These are phyloP conservation scores for Oenanthe melanoleuca DNA, from an alignment of 2,113 vertebrate species.

Conservation along the genomic window DNA sequence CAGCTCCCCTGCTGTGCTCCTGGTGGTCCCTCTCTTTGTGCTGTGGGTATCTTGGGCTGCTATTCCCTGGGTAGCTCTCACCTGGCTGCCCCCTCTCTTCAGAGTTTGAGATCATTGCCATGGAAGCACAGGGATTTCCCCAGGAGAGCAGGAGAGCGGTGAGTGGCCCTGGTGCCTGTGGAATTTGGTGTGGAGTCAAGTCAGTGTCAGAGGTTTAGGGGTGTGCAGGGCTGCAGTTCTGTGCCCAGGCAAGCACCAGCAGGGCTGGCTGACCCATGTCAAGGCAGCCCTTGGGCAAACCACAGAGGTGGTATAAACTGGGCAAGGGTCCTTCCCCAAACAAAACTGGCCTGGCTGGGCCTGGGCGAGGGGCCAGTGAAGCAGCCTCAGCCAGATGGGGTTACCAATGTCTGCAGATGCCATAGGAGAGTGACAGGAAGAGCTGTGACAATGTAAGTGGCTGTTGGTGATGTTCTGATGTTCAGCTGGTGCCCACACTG, in stretches of 20 bases:
- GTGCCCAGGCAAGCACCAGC: not conserved
- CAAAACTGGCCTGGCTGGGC: not conserved
- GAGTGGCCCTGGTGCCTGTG: slow-evolving; percentile 27
- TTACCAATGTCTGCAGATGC: not conserved
- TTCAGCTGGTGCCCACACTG: not conserved
- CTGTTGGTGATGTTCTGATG: not conserved
- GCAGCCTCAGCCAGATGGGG: not conserved
- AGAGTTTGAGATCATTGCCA: slow-evolving; percentile 86
- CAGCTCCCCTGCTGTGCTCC: not conserved
- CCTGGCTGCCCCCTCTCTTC: slow-evolving; percentile 65
- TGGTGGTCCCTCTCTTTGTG: accelerated
- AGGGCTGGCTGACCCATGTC: not conserved
- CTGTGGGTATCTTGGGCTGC: not conserved
- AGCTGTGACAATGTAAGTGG: not conserved
- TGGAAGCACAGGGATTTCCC: slow-evolving; percentile 72
- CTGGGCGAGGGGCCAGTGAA: not conserved
- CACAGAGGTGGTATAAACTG: not conserved
- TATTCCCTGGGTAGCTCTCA: not conserved
- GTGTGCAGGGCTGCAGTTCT: not conserved
- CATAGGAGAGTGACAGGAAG: not conserved
- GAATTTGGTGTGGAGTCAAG: not conserved
- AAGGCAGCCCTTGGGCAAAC: not conserved
- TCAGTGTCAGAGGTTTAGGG: accelerated
- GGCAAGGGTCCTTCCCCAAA: not conserved
- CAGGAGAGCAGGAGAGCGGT: slow-evolving; percentile 75